These are phyloP conservation scores for Morpho deidamia DNA, from an alignment of 2,888 invertebrate species.

Conservation along the genomic window DNA sequence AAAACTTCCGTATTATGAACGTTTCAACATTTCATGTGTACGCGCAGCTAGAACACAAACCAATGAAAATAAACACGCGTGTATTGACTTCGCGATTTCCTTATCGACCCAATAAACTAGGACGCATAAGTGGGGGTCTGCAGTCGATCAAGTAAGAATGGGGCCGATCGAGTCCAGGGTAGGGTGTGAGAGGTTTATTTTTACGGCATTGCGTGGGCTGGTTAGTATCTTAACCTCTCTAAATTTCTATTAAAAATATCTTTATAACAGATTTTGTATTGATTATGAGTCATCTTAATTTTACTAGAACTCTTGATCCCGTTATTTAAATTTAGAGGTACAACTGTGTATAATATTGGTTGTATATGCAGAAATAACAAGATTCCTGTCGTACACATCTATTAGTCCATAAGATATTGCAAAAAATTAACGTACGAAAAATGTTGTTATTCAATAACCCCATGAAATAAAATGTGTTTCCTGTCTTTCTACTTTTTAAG, in stretches of 20 bases:
- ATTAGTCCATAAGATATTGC: too few relatives aligned
- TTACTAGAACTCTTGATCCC: too few relatives aligned
- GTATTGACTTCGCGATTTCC: conserved; percentile 55
- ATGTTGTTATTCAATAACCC: too few relatives aligned
- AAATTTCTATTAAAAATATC: too few relatives aligned
- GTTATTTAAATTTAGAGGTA: too few relatives aligned
- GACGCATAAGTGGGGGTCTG: conserved; percentile 51
- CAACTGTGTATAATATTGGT: too few relatives aligned
- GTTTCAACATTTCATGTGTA: conserved; percentile 13
- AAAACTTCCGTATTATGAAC: neutral
- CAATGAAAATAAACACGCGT: conserved; percentile 53
- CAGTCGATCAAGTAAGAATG: conserved; percentile 57
- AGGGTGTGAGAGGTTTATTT: conserved; percentile 47
- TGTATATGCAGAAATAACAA: neutral
- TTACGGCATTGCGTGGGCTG: conserved; percentile 50
- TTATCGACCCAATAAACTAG: conserved; percentile 60
- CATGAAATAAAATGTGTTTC: too few relatives aligned
- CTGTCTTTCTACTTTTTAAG: too few relatives aligned
- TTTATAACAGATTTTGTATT: neutral
- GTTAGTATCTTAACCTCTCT: conserved; percentile 16
- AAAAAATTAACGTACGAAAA: too few relatives aligned
- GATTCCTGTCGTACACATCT: too few relatives aligned
- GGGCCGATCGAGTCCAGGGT: conserved; percentile 35
- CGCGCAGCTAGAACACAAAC: conserved; percentile 26
- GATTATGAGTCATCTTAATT: neutral